Evolutionary conservation across 2,797 vertebrate genomes (phyloP).

Genomic region (Avahi laniger): DNA sequence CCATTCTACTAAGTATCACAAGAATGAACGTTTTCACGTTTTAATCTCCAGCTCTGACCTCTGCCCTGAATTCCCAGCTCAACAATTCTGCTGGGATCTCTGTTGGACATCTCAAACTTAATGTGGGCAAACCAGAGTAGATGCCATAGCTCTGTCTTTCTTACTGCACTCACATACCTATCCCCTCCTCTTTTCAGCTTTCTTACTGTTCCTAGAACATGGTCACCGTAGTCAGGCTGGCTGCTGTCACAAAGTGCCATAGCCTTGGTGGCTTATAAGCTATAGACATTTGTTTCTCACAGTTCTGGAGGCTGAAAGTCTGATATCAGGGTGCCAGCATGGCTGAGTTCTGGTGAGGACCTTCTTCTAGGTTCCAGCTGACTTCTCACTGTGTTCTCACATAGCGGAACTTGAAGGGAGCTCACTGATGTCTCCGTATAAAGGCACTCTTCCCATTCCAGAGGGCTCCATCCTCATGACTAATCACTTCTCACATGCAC

Average conservation of each 20-base stretch:
- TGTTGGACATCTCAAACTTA: not conserved
- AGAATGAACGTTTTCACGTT: not conserved
- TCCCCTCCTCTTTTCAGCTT: not conserved
- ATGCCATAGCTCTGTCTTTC: not conserved
- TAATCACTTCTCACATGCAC: not conserved
- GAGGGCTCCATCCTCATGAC: not conserved
- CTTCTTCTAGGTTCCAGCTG: not conserved
- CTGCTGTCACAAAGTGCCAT: not conserved
- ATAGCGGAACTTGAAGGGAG: not conserved
- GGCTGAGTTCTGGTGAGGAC: accelerated
- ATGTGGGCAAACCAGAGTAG: not conserved
- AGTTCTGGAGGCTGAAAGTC: not conserved
- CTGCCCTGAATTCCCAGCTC: not conserved
- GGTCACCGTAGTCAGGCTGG: not conserved
- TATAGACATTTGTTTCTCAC: not conserved
- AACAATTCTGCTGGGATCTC: not conserved
- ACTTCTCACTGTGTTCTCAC: not conserved
- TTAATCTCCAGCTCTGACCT: not conserved
- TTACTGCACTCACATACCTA: not conserved
- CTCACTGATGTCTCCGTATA: not conserved
- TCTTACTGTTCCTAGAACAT: not conserved
- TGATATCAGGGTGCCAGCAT: not conserved
- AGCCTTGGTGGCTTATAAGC: not conserved
- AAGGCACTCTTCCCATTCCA: not conserved
- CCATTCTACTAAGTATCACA: no score